A percentile compares a stretch with the other conserved stretches of the same genome.
phyloP scores from a whole-genome alignment of 2,888 invertebrate genomes.

The Baccha elongata region DNA sequence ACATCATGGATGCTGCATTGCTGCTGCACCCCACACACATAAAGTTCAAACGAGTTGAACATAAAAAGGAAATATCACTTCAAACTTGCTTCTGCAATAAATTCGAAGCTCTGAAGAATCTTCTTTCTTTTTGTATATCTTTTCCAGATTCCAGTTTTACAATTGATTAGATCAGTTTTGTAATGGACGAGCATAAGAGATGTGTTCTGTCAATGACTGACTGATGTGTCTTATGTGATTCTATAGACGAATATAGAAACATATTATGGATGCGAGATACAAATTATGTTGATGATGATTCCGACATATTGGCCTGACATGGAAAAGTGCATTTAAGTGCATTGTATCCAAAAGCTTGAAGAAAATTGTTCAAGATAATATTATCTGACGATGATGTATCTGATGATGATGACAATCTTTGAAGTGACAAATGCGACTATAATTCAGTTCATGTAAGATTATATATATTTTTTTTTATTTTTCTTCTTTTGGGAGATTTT shows the following conservation, averaged over 20 bases:
- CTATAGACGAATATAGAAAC: no score
- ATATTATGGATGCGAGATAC: constrained; percentile 31
- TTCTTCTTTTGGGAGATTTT: not conserved
- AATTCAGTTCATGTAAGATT: constrained; percentile 39
- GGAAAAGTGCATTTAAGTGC: constrained; percentile 54
- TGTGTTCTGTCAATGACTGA: constrained; percentile 43
- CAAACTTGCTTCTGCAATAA: constrained; percentile 42
- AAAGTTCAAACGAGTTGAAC: constrained; percentile 65
- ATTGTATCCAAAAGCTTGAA: constrained; percentile 54
- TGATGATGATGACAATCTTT: constrained; percentile 35
- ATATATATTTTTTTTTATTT: constrained; percentile 5
- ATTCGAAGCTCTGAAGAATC: constrained; percentile 10
- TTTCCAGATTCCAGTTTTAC: constrained; percentile 52
- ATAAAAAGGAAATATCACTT: constrained; percentile 69
- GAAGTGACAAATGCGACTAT: constrained; percentile 45
- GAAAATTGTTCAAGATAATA: constrained; percentile 38
- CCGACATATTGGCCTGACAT: constrained; percentile 61
- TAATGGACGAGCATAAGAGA: constrained; percentile 34
- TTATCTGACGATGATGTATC: constrained; percentile 35
- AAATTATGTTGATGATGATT: constrained; percentile 56
- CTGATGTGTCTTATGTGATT: constrained; percentile 20
- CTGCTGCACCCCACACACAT: constrained; percentile 25
- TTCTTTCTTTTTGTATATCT: constrained; percentile 25
- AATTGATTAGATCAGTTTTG: constrained; percentile 70
- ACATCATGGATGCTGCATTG: not conserved